phyloP scores from a whole-genome alignment of 2,888 invertebrate genomes.

The Drosophila nr. fundita region DNA sequence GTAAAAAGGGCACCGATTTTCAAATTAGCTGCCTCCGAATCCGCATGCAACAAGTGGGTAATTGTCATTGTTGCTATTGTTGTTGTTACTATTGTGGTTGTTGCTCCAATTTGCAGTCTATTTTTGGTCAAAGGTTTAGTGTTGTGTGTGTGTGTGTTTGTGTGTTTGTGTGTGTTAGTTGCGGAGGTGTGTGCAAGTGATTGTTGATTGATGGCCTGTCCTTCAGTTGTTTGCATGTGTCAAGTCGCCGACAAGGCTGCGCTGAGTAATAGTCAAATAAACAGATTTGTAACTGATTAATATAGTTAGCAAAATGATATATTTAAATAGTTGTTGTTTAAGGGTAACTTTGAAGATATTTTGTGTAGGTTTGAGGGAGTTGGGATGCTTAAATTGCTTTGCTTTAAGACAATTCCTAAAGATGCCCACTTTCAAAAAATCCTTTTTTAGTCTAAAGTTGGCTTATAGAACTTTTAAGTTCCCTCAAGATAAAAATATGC shows the following conservation, averaged over 20 bases:
- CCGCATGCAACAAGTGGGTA: conserved; percentile 44
- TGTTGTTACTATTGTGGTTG: conserved; percentile 4
- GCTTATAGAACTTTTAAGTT: neutral
- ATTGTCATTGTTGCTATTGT: conserved; percentile 29
- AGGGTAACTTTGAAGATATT: neutral
- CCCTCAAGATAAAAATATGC: neutral
- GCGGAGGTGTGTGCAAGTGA: conserved; percentile 20
- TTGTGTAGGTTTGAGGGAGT: neutral
- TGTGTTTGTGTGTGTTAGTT: conserved; percentile 3
- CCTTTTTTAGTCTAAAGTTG: neutral
- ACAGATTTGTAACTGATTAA: conserved; percentile 12
- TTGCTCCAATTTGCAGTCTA: conserved; percentile 30
- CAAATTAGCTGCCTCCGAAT: conserved; percentile 43
- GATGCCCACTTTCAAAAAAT: neutral
- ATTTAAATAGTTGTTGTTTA: neutral
- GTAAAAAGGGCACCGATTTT: conserved; percentile 61
- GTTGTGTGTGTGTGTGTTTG: conserved; percentile 7
- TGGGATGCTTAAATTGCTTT: no score
- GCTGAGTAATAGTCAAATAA: neutral
- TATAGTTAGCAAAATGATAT: neutral
- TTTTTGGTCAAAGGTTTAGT: conserved; percentile 21
- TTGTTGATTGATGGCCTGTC: conserved; percentile 47
- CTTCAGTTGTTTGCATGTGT: conserved; percentile 47
- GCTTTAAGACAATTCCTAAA: no score
- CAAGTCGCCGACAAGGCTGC: conserved; percentile 43